A percentile compares a stretch with the other conserved stretches of the same genome.
Evolutionary conservation across 2,888 invertebrate species (phyloP).

Genomic region (Acrocyrtus sp.): DNA sequence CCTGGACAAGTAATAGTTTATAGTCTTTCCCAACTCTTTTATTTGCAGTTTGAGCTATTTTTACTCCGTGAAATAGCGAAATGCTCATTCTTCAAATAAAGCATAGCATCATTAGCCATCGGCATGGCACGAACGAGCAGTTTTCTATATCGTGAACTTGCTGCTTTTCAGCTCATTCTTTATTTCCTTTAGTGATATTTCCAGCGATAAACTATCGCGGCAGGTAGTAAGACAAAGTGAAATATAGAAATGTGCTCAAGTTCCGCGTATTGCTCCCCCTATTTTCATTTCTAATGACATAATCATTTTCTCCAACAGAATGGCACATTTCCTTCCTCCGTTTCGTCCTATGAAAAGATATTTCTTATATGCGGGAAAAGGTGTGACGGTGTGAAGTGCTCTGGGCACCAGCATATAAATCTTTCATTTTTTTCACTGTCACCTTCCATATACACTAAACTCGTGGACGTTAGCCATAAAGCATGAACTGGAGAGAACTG

Average conservation of each 20-base stretch:
- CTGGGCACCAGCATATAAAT: conserved; percentile 36
- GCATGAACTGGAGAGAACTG: too few relatives aligned
- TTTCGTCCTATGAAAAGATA: conserved; percentile 37
- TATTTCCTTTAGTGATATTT: neutral
- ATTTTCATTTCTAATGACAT: conserved; percentile 40
- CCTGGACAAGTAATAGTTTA: too few relatives aligned
- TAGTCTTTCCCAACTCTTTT: too few relatives aligned
- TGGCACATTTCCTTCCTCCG: conserved; percentile 39
- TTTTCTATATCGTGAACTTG: neutral
- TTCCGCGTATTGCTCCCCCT: too few relatives aligned
- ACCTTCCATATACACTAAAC: conserved; percentile 5
- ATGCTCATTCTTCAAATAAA: too few relatives aligned
- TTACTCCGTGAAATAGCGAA: too few relatives aligned
- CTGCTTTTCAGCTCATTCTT: neutral
- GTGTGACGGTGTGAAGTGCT: conserved; percentile 39
- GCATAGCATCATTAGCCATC: neutral
- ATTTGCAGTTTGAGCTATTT: too few relatives aligned
- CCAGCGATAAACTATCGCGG: neutral
- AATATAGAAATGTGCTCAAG: too few relatives aligned
- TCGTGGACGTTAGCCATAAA: too few relatives aligned
- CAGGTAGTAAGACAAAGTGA: neutral
- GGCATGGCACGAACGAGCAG: neutral
- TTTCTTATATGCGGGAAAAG: too few relatives aligned
- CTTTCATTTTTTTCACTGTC: conserved; percentile 14
- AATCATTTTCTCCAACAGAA: conserved; percentile 42